These are phyloP conservation scores for Triplophysa rosa DNA, from an alignment of 2,113 vertebrate species.

Conservation along the genomic window DNA sequence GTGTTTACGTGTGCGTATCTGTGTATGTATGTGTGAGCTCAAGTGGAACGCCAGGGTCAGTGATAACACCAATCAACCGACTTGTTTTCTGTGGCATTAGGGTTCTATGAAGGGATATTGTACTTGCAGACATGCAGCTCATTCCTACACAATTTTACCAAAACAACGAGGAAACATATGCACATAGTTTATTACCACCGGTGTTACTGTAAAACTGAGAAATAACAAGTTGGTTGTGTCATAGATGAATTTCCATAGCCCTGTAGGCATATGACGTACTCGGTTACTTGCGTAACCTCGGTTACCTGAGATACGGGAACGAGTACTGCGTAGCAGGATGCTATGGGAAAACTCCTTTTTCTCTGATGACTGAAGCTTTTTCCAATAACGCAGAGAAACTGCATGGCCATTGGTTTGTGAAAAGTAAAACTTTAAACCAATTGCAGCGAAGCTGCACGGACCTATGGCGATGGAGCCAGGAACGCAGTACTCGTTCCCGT, in stretches of 20 bases:
- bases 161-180: background rate
- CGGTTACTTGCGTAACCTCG: too few relatives aligned
- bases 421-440: too few relatives aligned
- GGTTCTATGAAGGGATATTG: background rate
- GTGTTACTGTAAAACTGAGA: background rate
- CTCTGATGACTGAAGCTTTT: too few relatives aligned
- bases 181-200: background rate
- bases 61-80: slow-evolving; percentile 1
- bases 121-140: background rate
- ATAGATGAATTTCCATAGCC: background rate
- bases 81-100: background rate
- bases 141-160: background rate
- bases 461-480: too few relatives aligned
- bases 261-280: background rate
- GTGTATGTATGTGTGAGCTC: background rate
- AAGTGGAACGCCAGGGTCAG: slow-evolving; percentile 25
- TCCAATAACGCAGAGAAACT: too few relatives aligned
- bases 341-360: too few relatives aligned
- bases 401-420: too few relatives aligned
- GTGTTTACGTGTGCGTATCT: background rate
- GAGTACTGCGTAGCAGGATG: too few relatives aligned
- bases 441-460: too few relatives aligned
- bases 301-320: too few relatives aligned
- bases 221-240: slow-evolving; percentile 29
- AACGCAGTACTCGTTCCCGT: too few relatives aligned